Percentiles rank a stretch among this genome's conserved stretches.
Evolutionary conservation across 2,113 vertebrate species (phyloP).

Genomic region (Phoenicopterus ruber): DNA sequence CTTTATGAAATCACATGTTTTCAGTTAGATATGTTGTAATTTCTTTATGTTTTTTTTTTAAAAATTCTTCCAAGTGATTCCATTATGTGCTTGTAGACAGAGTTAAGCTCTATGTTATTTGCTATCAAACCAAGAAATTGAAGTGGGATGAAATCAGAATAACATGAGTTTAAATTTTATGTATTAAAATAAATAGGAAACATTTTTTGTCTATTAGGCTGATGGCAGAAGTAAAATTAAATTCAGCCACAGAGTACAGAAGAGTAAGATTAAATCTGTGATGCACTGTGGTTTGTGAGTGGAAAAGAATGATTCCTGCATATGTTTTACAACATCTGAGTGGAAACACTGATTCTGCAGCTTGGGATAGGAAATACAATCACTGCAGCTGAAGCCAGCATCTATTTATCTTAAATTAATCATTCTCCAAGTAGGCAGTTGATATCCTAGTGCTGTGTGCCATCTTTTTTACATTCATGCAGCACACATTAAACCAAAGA

Average conservation of each 20-base stretch:
- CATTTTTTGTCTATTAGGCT: conserved; percentile 39
- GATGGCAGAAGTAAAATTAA: conserved; percentile 60
- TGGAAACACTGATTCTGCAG: conserved; percentile 34
- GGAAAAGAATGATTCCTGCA: conserved; percentile 48
- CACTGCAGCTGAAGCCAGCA: conserved; percentile 45
- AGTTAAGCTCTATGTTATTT: conserved; percentile 28
- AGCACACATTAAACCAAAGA: conserved; percentile 42
- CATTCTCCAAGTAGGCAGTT: conserved; percentile 59
- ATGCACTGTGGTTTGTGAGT: conserved; percentile 38
- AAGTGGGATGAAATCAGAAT: conserved; percentile 39
- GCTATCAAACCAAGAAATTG: conserved; percentile 18
- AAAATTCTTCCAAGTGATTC: not conserved
- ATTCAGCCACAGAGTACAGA: conserved; percentile 5
- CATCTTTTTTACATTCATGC: conserved; percentile 62
- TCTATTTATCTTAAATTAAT: conserved; percentile 74
- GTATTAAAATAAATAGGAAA: conserved; percentile 44
- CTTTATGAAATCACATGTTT: not conserved
- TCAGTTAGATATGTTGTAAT: not conserved
- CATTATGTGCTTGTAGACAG: not conserved
- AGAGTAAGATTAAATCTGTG: conserved; percentile 63
- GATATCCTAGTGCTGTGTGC: conserved; percentile 47
- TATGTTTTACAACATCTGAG: conserved; percentile 60
- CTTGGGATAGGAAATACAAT: conserved; percentile 54
- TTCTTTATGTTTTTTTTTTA: not conserved
- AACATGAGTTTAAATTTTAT: conserved; percentile 44